These are phyloP conservation scores for Chrysolina haemoptera DNA, from an alignment of 2,888 invertebrate genomes.

Conservation along the genomic window DNA sequence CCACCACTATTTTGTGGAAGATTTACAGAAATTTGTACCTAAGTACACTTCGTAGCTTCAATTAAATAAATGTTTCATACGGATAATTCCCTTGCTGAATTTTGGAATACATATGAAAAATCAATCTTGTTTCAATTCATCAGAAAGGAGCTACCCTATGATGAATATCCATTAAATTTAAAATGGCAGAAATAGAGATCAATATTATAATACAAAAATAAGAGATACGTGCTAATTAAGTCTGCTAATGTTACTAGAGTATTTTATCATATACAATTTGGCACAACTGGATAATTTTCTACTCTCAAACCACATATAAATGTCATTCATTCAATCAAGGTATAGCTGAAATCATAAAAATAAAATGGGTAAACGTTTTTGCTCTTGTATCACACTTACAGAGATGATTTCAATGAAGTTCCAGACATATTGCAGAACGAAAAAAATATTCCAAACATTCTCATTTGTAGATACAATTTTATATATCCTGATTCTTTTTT, in stretches of 20 bases:
- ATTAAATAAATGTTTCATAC: too few relatives aligned
- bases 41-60: too few relatives aligned
- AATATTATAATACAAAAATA: slow-evolving; percentile 44
- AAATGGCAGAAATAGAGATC: slow-evolving; percentile 55
- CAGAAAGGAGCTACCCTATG: not conserved
- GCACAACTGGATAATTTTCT: slow-evolving; percentile 43
- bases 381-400: not conserved
- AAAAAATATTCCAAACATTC: too few relatives aligned
- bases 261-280: slow-evolving; percentile 50
- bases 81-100: too few relatives aligned
- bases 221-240: slow-evolving; percentile 24
- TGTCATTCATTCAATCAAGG: slow-evolving; percentile 12
- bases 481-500: too few relatives aligned
- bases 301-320: slow-evolving; percentile 52
- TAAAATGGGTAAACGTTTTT: slow-evolving; percentile 20
- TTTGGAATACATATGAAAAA: too few relatives aligned
- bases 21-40: too few relatives aligned
- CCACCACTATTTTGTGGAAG: too few relatives aligned
- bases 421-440: too few relatives aligned
- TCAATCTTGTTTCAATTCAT: not conserved
- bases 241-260: slow-evolving; percentile 40
- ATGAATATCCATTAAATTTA: slow-evolving; percentile 22
- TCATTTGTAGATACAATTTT: too few relatives aligned
- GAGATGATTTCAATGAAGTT: slow-evolving; percentile 8
- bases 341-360: slow-evolving; percentile 24